Conservation (phyloP, 1,140 invertebrate species). For the Dinothrombium tinctorium region DNA sequence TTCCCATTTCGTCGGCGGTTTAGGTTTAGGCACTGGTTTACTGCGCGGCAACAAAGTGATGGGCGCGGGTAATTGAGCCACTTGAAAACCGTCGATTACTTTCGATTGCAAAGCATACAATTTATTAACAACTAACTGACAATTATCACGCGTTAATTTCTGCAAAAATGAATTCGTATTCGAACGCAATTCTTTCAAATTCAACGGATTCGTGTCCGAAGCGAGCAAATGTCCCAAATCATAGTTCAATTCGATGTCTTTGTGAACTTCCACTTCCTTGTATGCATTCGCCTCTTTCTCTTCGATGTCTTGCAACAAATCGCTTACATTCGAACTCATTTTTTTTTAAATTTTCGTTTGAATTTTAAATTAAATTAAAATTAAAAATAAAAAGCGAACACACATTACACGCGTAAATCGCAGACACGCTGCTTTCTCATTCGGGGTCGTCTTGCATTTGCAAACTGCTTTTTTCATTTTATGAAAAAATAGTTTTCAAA, state of each 20-base stretch:
- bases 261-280: conserved; percentile 3
- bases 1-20: conserved; percentile 77
- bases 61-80: conserved; percentile 3
- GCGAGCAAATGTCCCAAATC: conserved; percentile 8
- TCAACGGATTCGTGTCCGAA: conserved; percentile 3
- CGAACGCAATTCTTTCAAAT: conserved; percentile 1
- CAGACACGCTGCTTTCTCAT: too few species aligned
- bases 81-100: conserved; percentile 4
- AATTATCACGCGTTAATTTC: conserved; percentile 51
- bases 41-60: conserved; percentile 1
- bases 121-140: conserved; percentile 54
- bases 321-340: too few species aligned
- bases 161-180: conserved; percentile 36
- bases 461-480: too few species aligned
- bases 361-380: not conserved
- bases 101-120: conserved; percentile 7
- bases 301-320: conserved; percentile 2
- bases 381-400: too few species aligned
- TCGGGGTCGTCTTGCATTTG: too few species aligned
- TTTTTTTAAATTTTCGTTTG: not conserved
- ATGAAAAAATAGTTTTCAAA: too few species aligned
- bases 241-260: conserved; percentile 4
- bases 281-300: conserved; percentile 3
- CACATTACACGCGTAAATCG: too few species aligned
- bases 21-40: conserved; percentile 23